Percentiles rank a stretch among this genome's conserved stretches.
phyloP scores from a whole-genome alignment of 2,888 invertebrate species.

The Habrosyne pyritoides region DNA sequence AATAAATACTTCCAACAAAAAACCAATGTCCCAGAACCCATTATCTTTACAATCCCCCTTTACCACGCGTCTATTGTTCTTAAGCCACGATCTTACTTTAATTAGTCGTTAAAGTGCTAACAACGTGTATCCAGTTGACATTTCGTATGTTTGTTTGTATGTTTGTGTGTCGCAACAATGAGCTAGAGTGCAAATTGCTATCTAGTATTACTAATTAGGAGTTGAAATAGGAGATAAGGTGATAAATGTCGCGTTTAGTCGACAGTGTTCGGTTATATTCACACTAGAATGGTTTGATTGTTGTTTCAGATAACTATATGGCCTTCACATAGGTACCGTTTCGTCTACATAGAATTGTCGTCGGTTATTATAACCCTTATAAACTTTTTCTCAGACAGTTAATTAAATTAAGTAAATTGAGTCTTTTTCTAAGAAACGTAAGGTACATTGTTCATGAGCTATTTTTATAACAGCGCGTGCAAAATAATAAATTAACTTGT shows the following conservation, averaged over 20 bases:
- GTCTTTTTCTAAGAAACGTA: no score
- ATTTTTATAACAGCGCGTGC: no score
- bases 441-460: no score
- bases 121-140: constrained; percentile 66
- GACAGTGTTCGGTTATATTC: constrained; percentile 24
- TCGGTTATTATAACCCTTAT: neutral
- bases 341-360: constrained; percentile 10
- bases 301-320: constrained; percentile 18
- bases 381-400: no score
- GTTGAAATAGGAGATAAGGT: constrained; percentile 28
- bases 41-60: constrained; percentile 33
- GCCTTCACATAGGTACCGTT: constrained; percentile 13
- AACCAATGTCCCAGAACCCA: constrained; percentile 14
- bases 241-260: constrained; percentile 28
- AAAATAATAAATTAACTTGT: neutral
- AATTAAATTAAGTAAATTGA: no score
- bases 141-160: constrained; percentile 66
- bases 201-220: constrained; percentile 66
- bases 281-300: constrained; percentile 19
- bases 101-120: constrained; percentile 64
- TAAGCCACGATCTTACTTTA: constrained; percentile 52
- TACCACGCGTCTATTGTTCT: constrained; percentile 56
- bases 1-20: neutral
- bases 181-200: constrained; percentile 64
- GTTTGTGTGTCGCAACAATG: constrained; percentile 54